phyloP scores from a whole-genome alignment of 2,113 vertebrate genomes.

The Anarrhichthys ocellatus region DNA sequence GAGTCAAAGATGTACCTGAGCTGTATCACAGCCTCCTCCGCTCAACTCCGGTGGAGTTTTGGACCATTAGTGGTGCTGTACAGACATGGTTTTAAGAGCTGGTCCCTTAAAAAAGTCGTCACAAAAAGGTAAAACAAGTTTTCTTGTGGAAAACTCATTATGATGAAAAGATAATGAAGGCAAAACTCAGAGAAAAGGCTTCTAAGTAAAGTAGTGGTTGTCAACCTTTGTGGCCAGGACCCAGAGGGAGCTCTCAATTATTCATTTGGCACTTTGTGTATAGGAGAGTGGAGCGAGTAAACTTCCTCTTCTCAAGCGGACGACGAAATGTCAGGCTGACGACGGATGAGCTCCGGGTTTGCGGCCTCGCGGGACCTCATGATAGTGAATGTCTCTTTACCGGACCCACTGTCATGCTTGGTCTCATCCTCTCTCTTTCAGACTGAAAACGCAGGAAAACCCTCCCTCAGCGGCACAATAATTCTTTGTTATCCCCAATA shows the following conservation, averaged over 20 bases:
- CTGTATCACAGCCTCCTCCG: neutral
- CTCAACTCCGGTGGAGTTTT: neutral
- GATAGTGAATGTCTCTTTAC: slow-evolving; percentile 18
- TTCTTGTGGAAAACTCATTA: neutral
- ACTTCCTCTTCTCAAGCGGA: slow-evolving; percentile 2
- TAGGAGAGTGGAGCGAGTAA: neutral
- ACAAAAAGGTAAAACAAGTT: neutral
- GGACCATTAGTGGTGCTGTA: neutral
- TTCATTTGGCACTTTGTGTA: slow-evolving; percentile 40
- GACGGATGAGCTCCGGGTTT: neutral
- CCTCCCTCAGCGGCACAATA: slow-evolving; percentile 15
- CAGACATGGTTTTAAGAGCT: neutral
- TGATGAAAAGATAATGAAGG: slow-evolving; percentile 21
- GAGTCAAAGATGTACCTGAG: neutral
- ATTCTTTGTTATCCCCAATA: no score
- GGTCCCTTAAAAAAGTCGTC: no score
- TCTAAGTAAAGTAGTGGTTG: neutral
- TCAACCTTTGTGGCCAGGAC: slow-evolving; percentile 1
- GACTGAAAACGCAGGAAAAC: slow-evolving; percentile 21
- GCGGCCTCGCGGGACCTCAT: slow-evolving; percentile 4
- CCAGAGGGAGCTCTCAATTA: slow-evolving; percentile 35
- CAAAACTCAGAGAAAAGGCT: slow-evolving; percentile 3
- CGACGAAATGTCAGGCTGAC: neutral
- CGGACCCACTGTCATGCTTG: slow-evolving; percentile 29
- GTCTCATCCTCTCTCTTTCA: slow-evolving; percentile 3